These are phyloP conservation scores for Mizuhopecten yessoensis DNA, from an alignment of 1,140 invertebrate genomes.

Conservation along the genomic window DNA sequence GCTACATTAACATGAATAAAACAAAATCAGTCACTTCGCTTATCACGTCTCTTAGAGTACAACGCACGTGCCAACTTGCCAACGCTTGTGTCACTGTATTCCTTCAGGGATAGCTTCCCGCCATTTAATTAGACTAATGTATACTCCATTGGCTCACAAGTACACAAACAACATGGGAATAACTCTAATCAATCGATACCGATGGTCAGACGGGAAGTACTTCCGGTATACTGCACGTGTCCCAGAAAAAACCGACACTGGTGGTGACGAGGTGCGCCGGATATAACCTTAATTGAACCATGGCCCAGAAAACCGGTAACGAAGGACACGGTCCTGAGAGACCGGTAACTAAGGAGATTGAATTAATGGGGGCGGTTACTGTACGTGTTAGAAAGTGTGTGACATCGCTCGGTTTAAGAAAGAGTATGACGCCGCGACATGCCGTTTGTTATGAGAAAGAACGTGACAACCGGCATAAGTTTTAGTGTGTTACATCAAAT, in stretches of 20 bases:
- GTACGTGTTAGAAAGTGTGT: no score
- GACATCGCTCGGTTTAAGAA: no score
- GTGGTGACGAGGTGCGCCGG: no score
- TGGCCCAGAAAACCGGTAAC: background rate
- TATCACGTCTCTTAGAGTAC: background rate
- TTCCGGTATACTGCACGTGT: background rate
- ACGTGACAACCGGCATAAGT: no score
- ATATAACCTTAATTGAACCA: background rate
- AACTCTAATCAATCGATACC: background rate
- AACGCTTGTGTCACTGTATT: background rate
- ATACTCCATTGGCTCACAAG: background rate
- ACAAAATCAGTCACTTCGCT: background rate
- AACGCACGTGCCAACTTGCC: background rate
- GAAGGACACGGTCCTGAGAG: background rate
- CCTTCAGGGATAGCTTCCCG: background rate
- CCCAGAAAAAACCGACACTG: no score
- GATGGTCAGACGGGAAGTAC: background rate
- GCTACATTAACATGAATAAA: background rate
- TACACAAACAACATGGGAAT: no score
- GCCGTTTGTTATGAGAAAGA: no score
- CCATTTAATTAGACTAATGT: constrained; percentile 13
- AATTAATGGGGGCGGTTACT: background rate
- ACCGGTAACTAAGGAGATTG: background rate
- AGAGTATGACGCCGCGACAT: no score
- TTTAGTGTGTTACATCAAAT: no score